A percentile compares a stretch with the other conserved stretches of the same genome.
Conservation (phyloP, 2,888 invertebrate species). For the Orthonychiurus folsomi region DNA sequence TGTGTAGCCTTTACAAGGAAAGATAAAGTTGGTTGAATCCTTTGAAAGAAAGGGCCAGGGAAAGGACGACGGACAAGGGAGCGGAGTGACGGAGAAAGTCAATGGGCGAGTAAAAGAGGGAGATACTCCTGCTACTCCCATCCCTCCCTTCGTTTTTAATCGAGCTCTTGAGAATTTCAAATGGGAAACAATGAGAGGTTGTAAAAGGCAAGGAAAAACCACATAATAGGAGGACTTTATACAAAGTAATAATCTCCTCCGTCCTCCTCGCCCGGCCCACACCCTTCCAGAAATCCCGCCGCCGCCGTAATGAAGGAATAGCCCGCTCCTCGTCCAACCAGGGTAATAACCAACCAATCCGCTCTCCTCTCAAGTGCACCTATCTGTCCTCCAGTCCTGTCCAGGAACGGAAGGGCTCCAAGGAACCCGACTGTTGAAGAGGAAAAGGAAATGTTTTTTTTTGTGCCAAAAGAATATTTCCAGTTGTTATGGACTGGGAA, state of each 20-base stretch:
- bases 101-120: not conserved
- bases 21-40: constrained; percentile 2
- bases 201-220: constrained; percentile 11
- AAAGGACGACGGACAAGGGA: not conserved
- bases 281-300: constrained; percentile 2
- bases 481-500: too few species aligned
- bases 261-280: not conserved
- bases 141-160: constrained; percentile 8
- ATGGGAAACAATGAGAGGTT: constrained; percentile 15
- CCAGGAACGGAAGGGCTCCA: too few species aligned
- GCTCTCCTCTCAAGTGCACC: not conserved
- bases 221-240: constrained; percentile 18
- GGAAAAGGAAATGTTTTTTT: too few species aligned
- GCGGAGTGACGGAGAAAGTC: not conserved
- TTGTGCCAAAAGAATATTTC: too few species aligned
- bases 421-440: too few species aligned
- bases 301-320: too few species aligned
- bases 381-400: too few species aligned
- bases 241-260: constrained; percentile 19
- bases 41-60: not conserved
- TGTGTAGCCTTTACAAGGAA: not conserved
- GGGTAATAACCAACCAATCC: not conserved
- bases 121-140: not conserved
- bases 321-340: not conserved
- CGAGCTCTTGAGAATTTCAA: constrained; percentile 13